phyloP scores from a whole-genome alignment of 2,113 vertebrate genomes.

The Brienomyrus brachyistius region DNA sequence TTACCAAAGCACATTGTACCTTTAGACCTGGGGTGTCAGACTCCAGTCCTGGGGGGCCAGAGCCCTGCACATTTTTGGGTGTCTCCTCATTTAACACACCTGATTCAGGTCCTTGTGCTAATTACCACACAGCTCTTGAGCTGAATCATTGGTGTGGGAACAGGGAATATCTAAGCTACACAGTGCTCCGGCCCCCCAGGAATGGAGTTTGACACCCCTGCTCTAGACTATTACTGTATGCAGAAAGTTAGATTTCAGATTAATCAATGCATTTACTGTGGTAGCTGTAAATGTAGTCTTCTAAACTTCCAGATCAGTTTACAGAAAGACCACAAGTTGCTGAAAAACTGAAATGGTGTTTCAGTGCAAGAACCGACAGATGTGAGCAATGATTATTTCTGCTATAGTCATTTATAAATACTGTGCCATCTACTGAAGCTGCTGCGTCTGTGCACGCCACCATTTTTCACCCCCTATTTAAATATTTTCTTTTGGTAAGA shows the following conservation, averaged over 20 bases:
- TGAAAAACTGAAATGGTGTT: not conserved
- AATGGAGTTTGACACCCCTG: too few relatives aligned
- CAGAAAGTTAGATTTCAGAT: not conserved
- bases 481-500: not conserved
- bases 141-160: too few relatives aligned
- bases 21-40: too few relatives aligned
- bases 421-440: not conserved
- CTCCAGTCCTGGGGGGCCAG: too few relatives aligned
- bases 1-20: not conserved
- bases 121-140: too few relatives aligned
- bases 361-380: not conserved
- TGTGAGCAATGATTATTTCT: not conserved
- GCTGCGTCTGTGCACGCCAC: too few relatives aligned
- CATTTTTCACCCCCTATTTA: not conserved
- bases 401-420: not conserved
- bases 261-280: not conserved
- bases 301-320: not conserved
- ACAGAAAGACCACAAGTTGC: not conserved
- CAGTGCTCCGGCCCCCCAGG: too few relatives aligned
- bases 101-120: too few relatives aligned
- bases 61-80: too few relatives aligned
- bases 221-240: not conserved
- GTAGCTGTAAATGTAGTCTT: not conserved
- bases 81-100: too few relatives aligned
- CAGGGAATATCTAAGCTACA: too few relatives aligned